These are phyloP conservation scores for Microchrysa polita DNA, from an alignment of 2,888 invertebrate species.

Conservation along the genomic window DNA sequence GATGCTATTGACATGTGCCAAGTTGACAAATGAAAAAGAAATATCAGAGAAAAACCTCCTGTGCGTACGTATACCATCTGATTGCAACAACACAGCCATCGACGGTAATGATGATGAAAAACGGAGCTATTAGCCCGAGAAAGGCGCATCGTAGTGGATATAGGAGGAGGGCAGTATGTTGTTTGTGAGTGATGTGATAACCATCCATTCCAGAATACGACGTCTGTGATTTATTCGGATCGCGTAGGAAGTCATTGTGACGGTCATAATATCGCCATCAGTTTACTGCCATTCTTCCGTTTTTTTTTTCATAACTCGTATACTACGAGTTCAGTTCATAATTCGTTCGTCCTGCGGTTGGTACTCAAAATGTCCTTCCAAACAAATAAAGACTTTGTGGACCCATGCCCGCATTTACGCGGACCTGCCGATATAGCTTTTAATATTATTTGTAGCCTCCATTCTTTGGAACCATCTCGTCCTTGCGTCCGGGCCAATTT, in stretches of 20 bases:
- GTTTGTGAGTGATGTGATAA: constrained; percentile 23
- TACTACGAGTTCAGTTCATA: not conserved
- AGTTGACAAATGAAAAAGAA: constrained; percentile 35
- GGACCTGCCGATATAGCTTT: too few species aligned
- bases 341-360: constrained; percentile 10
- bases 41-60: not conserved
- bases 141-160: too few species aligned
- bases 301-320: constrained; percentile 5
- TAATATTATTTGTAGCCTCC: too few species aligned
- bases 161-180: not conserved
- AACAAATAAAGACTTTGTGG: constrained; percentile 7
- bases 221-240: constrained; percentile 28
- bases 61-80: not conserved
- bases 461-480: too few species aligned
- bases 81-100: too few species aligned
- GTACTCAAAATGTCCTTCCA: not conserved
- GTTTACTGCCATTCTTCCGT: not conserved
- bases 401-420: not conserved
- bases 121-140: not conserved
- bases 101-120: not conserved
- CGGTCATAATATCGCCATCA: constrained; percentile 3
- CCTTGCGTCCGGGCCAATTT: too few species aligned
- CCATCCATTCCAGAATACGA: not conserved
- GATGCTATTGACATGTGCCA: constrained; percentile 37
- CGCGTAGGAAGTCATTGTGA: constrained; percentile 28